Evolutionary conservation across 2,113 vertebrate species (phyloP), one percentile per base, ranked within the genome.

Genomic region (Dipodomys spectabilis): DNA sequence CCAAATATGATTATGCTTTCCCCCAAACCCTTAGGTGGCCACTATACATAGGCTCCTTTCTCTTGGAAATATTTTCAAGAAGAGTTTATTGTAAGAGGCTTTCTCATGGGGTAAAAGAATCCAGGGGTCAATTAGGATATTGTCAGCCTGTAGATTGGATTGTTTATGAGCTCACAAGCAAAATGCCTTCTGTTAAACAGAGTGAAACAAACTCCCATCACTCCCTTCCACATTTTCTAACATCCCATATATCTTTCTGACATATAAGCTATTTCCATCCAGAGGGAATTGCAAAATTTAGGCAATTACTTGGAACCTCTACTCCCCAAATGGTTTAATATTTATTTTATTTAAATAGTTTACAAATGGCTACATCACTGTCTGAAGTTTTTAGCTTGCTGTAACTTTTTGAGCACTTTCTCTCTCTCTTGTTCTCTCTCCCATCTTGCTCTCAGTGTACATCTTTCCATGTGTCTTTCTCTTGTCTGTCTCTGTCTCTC

Each of bases 1-100:
- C 95, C 82, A 88, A 81, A 94, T 88, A 92, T 82, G 84, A 69
- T 83, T 84, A 69, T 30, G 68, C 35, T 94, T 97, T 65, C 69
- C 73, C 80, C 49, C 62, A 64, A 80, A 44, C 73, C 69, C 92
- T 93, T 49, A 72, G 60, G 81, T 92, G 27, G n/a, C 8, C 19
- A 35, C 32, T 39, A 1, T 10, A 57, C 16, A 82, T 20, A 86
- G 80, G 13, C 20, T 30, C 11, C 16, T 89, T 8, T 87, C 16
- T 82, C 82, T 78, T 80, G 68, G 57, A 82, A 86, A 62, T 39
- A 53, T 92, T 95, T 82, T 92, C 64, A 86, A 68, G 30, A 94
- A 80, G 27, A 45, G 44, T 32, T 74, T 93, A 81, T 86, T 88
- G 67, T 93, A 69, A 53, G 57, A 92, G 39, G 35, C 8, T 88